Percentiles rank a stretch among this genome's conserved stretches.
Conservation (phyloP, 2,888 invertebrate species). For the Odontomyia ornata region DNA sequence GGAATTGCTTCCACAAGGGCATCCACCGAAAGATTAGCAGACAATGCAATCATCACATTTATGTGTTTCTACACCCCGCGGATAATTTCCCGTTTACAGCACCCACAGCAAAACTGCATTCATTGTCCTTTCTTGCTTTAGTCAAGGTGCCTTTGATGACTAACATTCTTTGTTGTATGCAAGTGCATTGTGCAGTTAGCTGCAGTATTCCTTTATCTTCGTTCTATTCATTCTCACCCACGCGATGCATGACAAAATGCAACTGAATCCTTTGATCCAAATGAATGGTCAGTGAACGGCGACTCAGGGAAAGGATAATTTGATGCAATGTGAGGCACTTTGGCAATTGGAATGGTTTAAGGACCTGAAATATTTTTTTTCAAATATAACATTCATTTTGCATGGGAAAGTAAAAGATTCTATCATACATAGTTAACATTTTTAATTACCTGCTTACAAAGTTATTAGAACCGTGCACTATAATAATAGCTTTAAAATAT, state of each 20-base stretch:
- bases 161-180: background rate
- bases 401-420: too few relatives aligned
- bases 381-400: too few relatives aligned
- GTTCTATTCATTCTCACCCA: background rate
- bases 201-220: background rate
- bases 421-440: too few relatives aligned
- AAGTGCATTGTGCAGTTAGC: background rate
- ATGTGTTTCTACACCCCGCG: background rate
- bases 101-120: background rate
- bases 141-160: background rate
- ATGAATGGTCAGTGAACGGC: conserved; percentile 42
- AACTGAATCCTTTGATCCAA: conserved; percentile 11
- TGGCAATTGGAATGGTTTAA: too few relatives aligned
- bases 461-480: too few relatives aligned
- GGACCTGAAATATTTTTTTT: too few relatives aligned
- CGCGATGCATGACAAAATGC: background rate
- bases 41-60: conserved; percentile 40
- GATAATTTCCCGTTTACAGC: background rate
- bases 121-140: conserved; percentile 4
- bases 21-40: conserved; percentile 33
- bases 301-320: too few relatives aligned
- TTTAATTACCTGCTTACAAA: too few relatives aligned
- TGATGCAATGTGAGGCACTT: too few relatives aligned
- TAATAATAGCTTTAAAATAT: too few relatives aligned
- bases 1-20: background rate